Percentiles rank a stretch among this genome's conserved stretches.
These are phyloP conservation scores for Eupristina koningsbergeri DNA, from an alignment of 1,140 invertebrate genomes.

Conservation along the genomic window DNA sequence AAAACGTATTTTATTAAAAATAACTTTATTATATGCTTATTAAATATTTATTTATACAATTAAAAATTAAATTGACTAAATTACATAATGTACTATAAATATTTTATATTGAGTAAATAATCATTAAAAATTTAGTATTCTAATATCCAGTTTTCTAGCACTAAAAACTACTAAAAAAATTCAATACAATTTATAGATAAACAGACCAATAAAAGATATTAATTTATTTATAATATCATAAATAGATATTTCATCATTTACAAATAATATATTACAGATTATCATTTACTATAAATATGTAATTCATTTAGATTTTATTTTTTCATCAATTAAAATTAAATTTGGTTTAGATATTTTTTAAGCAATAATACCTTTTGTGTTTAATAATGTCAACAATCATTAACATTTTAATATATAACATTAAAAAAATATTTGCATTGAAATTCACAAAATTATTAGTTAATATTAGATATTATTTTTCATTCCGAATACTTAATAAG, in stretches of 20 bases:
- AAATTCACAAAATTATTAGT: slow-evolving; percentile 45
- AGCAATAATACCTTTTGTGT: no score
- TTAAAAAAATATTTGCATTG: slow-evolving; percentile 9
- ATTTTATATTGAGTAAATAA: background rate
- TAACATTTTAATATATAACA: background rate
- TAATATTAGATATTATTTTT: slow-evolving; percentile 58
- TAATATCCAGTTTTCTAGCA: background rate
- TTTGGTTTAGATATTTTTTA: no score
- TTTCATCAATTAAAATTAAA: no score
- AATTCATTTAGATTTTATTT: no score
- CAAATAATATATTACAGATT: background rate
- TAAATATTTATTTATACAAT: no score
- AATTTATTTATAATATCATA: background rate
- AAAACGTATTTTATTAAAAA: background rate
- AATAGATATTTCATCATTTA: background rate
- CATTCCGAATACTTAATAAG: slow-evolving; percentile 55
- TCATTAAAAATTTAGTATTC: background rate
- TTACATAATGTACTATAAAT: background rate
- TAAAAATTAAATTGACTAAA: no score
- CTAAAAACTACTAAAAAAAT: background rate
- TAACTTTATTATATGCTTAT: background rate
- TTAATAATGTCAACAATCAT: background rate
- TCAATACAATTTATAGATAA: background rate
- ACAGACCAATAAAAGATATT: background rate
- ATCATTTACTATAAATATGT: background rate